A percentile compares a stretch with the other conserved stretches of the same genome.
phyloP scores from a whole-genome alignment of 2,797 vertebrate species.

The Heterohyrax brucei region DNA sequence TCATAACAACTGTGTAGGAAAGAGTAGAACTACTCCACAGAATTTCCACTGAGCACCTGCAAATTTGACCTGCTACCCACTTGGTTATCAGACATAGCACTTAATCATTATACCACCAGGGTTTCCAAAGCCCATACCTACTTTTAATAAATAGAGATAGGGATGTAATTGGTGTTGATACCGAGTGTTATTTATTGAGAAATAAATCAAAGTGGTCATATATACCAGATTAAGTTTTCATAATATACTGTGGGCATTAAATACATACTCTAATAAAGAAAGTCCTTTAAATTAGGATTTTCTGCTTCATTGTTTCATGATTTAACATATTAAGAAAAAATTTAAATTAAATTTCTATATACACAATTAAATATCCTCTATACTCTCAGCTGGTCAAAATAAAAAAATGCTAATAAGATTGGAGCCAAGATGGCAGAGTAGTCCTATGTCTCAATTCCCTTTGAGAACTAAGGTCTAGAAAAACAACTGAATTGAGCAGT shows the following conservation, averaged over 20 bases:
- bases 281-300: background rate
- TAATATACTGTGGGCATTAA: background rate
- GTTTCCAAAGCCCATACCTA: no score
- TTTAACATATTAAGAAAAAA: background rate
- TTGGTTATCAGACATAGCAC: no score
- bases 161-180: background rate
- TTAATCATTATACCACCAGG: no score
- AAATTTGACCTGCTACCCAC: no score
- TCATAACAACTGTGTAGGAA: no score
- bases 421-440: no score
- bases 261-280: background rate
- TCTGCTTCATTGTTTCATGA: background rate
- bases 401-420: background rate
- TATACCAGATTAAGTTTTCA: background rate
- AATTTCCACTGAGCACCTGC: no score
- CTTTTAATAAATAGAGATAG: background rate
- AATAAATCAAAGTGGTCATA: background rate
- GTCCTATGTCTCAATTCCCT: no score
- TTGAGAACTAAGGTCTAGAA: no score
- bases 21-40: no score
- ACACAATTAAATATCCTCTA: background rate
- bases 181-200: background rate
- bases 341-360: constrained; percentile 6
- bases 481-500: no score
- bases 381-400: background rate